Conservation (phyloP, 2,797 vertebrate genomes). For the Dicrostonyx torquatus region DNA sequence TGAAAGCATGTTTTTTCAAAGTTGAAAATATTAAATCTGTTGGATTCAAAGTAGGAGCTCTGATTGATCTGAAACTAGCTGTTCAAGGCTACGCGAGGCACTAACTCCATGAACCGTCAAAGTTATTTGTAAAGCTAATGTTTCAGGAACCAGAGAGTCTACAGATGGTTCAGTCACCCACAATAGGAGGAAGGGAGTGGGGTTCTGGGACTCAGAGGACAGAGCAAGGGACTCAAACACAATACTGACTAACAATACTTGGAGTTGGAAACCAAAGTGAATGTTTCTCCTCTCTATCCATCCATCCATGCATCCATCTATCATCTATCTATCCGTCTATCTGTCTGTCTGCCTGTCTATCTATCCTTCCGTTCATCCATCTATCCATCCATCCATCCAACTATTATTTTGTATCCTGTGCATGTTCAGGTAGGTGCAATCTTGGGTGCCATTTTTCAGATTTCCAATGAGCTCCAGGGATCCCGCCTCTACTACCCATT, state of each 20-base stretch:
- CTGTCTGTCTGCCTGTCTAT: too few relatives aligned
- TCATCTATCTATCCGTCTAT: not conserved
- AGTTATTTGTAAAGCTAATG: not conserved
- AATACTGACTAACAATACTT: not conserved
- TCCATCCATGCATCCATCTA: not conserved
- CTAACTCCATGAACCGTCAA: not conserved
- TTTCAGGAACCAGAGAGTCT: not conserved
- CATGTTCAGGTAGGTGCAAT: not conserved
- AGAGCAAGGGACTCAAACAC: not conserved
- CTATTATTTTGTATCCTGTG: not conserved
- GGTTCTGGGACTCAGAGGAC: not conserved
- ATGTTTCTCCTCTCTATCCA: too few relatives aligned
- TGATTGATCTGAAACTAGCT: not conserved
- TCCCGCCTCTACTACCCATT: not conserved
- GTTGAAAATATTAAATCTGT: conserved; percentile 9
- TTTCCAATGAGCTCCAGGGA: not conserved
- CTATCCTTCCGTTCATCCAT: not conserved
- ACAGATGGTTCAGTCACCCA: not conserved
- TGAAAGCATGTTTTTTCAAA: not conserved
- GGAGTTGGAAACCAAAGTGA: not conserved
- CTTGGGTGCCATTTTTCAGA: not conserved
- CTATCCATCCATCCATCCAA: not conserved
- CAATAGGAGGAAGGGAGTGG: not conserved
- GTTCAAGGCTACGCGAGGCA: not conserved
- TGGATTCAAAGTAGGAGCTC: not conserved